A percentile compares a stretch with the other conserved stretches of the same genome.
These are phyloP conservation scores for Chondrosia reniformis DNA, from an alignment of 37 sponge, comb jelly and placozoan genomes.

Conservation along the genomic window DNA sequence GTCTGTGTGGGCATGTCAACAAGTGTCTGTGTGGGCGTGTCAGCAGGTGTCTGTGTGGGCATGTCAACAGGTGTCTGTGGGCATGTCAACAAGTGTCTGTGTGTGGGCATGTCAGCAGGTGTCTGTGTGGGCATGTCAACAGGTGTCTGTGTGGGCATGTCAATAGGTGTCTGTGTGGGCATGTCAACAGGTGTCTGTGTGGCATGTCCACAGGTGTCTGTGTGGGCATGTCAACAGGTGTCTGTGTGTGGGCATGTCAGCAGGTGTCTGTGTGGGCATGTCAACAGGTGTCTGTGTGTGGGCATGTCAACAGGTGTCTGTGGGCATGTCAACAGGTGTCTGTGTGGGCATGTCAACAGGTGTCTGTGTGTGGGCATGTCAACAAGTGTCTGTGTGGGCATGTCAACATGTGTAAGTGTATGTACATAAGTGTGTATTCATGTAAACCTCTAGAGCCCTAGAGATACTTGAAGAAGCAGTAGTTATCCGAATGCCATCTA, in stretches of 20 bases:
- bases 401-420: not conserved
- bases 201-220: not conserved
- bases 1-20: not conserved
- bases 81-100: not conserved
- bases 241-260: constrained; percentile 1
- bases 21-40: not conserved
- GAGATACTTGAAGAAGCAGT: too few relatives aligned
- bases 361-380: not conserved
- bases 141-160: not conserved
- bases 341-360: not conserved
- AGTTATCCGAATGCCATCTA: too few relatives aligned
- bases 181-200: not conserved
- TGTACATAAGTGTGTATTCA: constrained; percentile 7
- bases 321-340: not conserved
- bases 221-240: not conserved
- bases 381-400: not conserved
- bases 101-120: not conserved
- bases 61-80: not conserved
- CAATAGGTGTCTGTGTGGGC: not conserved
- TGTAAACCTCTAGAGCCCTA: not conserved
- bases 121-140: not conserved
- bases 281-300: not conserved
- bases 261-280: not conserved
- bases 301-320: not conserved
- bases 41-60: not conserved